These are phyloP conservation scores for Eupithecia insigniata DNA, from an alignment of 2,888 invertebrate species.

Conservation along the genomic window DNA sequence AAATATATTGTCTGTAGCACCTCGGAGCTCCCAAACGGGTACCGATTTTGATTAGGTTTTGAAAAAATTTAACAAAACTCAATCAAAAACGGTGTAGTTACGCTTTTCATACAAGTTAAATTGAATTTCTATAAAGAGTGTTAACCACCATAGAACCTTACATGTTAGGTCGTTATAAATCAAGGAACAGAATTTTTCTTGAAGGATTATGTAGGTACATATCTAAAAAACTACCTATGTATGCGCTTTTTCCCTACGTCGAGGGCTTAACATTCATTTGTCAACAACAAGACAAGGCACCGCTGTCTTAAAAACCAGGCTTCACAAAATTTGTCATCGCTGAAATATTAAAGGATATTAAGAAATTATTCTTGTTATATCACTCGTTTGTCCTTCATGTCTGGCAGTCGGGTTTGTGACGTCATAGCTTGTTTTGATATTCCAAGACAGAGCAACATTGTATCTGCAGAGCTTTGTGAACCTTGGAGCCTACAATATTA, in stretches of 20 bases:
- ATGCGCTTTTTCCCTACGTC: neutral
- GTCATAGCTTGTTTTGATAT: neutral
- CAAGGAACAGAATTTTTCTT: too few species aligned
- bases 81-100: too few species aligned
- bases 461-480: neutral
- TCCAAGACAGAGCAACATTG: conserved; percentile 2
- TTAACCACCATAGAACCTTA: too few species aligned
- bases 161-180: too few species aligned
- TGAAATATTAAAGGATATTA: neutral
- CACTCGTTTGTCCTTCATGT: neutral
- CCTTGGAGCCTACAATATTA: neutral
- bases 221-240: too few species aligned
- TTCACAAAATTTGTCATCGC: neutral
- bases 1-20: too few species aligned
- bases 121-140: too few species aligned
- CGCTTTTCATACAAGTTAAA: too few species aligned
- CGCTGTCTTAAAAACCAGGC: neutral
- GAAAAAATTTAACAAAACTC: too few species aligned
- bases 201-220: too few species aligned
- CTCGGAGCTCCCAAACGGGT: too few species aligned
- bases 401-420: neutral
- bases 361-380: conserved; percentile 1
- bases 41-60: too few species aligned
- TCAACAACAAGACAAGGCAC: neutral
- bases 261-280: neutral